Conservation (phyloP, 1,140 invertebrate genomes). For the Ridgeia piscesae region DNA sequence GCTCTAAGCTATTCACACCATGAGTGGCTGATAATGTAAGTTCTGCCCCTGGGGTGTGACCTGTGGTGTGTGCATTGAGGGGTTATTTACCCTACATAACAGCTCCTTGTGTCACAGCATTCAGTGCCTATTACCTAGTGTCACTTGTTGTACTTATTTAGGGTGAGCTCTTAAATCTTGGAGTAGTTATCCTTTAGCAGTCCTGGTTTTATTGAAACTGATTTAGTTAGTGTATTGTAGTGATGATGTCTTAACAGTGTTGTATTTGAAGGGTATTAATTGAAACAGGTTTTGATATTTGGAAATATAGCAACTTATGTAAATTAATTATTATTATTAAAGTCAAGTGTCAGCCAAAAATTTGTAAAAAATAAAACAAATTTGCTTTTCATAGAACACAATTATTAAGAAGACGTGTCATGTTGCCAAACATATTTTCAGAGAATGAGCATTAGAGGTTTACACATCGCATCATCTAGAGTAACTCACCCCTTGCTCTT, state of each 20-base stretch:
- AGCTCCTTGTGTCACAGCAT: neutral
- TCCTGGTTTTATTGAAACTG: neutral
- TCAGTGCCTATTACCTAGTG: neutral
- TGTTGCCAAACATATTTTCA: no score
- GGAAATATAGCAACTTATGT: no score
- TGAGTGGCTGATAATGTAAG: neutral
- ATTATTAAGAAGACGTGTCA: no score
- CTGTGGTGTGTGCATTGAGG: neutral
- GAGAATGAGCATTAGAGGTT: no score
- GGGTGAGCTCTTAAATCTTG: neutral
- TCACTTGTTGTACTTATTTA: neutral
- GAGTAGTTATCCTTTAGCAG: neutral
- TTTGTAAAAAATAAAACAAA: no score
- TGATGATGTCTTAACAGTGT: no score
- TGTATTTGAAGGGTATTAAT: no score
- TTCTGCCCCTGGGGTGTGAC: neutral
- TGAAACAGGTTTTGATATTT: neutral
- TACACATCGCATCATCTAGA: no score
- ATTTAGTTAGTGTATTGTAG: neutral
- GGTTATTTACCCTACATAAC: neutral
- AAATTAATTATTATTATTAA: no score
- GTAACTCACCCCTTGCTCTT: no score
- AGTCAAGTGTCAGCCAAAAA: no score
- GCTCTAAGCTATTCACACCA: neutral
- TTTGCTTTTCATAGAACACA: no score